Base-by-base conservation (phyloP, 2,113 vertebrate species). In the Hippocampus barbouri region DNA sequence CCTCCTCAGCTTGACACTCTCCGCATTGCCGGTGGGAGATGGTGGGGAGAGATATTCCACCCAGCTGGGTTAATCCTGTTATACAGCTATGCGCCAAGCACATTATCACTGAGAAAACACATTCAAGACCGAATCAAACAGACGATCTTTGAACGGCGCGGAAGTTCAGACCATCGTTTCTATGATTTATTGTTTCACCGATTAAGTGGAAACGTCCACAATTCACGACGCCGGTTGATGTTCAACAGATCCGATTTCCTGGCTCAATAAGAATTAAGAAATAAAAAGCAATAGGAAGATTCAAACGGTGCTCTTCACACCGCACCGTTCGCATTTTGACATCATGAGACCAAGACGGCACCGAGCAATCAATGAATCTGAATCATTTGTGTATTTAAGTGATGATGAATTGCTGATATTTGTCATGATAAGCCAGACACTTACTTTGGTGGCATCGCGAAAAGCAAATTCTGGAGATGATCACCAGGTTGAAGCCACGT, bases 61-160 rank as follows among this genome's bases (percentile, higher is more conserved):
- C 85, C 79, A 79, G 78, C 82, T 81, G 85, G 65, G 81, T 79
- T 86, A 88, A 90, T 86, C 84, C 82, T 76, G 79, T 91, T 87
- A 87, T 74, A 82, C 84, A 73, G 81, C 72, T 78, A 86, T 71
- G 70, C 73, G 78, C 69, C 80, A 68, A 74, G 72, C 80, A 76
- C 76, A 82, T 57, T 77, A 67, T 73, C 82, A 87, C 75, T 81
- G 76, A 75, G 71, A 82, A 74, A 81, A 86, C 78, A 71, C 70
- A 79, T 66, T 73, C 75, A 73, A 68, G 68, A 72, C 70, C 67
- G 53, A 79, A 80, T 79, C 75, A 76, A 79, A 75, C 53, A 54
- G 77, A 30, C 71, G 14, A 68, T 69, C 66, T 66, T 70, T 60
- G 66, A 75, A 85, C 43, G 68, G 8, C 66, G 25, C 20, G 60